These are phyloP conservation scores for Alethe castanea DNA, from an alignment of 2,113 vertebrate genomes.

Conservation along the genomic window DNA sequence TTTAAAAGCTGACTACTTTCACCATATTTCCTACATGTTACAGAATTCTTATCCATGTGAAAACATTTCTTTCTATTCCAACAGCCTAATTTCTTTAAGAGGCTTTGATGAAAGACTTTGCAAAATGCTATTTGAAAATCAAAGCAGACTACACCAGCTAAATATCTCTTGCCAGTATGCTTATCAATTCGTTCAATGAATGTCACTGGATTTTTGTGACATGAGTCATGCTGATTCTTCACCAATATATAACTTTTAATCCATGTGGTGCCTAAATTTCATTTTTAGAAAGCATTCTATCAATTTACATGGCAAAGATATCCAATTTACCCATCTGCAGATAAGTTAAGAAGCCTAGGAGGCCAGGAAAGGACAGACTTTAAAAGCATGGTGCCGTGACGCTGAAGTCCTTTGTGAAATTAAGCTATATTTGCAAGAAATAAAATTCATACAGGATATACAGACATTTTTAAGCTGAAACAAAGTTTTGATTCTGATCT, in stretches of 20 bases:
- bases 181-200: not conserved
- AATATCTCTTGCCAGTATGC: not conserved
- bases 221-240: not conserved
- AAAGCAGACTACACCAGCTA: not conserved
- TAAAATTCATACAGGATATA: not conserved
- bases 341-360: not conserved
- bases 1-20: not conserved
- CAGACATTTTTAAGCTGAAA: not conserved
- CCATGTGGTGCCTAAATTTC: not conserved
- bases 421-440: not conserved
- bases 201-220: not conserved
- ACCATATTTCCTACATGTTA: not conserved
- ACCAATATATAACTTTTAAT: not conserved
- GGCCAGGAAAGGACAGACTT: not conserved
- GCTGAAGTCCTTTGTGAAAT: not conserved
- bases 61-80: not conserved
- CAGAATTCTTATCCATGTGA: not conserved
- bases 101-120: not conserved
- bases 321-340: not conserved
- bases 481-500: not conserved
- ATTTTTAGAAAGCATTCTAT: not conserved
- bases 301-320: not conserved
- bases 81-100: not conserved
- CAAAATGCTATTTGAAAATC: not conserved
- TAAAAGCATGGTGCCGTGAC: not conserved